These are phyloP conservation scores for Pagrus major DNA, from an alignment of 2,113 vertebrate species.

Conservation along the genomic window DNA sequence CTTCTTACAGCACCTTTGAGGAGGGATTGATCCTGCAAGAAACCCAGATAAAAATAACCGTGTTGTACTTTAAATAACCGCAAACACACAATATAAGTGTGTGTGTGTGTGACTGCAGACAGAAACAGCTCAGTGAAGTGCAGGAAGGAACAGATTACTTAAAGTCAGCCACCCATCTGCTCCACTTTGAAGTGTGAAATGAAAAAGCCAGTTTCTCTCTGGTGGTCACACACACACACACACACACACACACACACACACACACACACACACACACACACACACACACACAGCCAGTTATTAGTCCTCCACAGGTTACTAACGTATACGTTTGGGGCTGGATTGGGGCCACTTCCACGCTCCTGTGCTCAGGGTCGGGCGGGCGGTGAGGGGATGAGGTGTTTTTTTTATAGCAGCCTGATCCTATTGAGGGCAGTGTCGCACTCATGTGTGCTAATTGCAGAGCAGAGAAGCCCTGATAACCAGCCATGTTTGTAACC, in stretches of 20 bases:
- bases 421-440: conserved; percentile 76
- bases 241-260: not conserved
- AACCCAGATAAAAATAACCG: not conserved
- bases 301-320: not conserved
- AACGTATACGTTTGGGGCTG: conserved; percentile 9
- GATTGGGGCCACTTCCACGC: conserved; percentile 18
- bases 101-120: not conserved
- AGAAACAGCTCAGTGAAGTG: conserved; percentile 10
- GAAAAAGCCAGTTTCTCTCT: conserved; percentile 8
- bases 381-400: conserved; percentile 64
- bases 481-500: too few species aligned
- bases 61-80: not conserved
- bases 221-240: not conserved
- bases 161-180: conserved; percentile 12
- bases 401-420: conserved; percentile 81
- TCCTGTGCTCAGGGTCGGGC: conserved; percentile 8
- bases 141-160: conserved; percentile 39
- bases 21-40: not conserved
- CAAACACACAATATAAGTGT: not conserved
- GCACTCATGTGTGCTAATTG: conserved; percentile 55
- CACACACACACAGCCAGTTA: not conserved
- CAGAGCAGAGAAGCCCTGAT: conserved; percentile 21
- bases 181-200: not conserved
- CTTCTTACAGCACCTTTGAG: not conserved
- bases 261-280: not conserved